These are phyloP conservation scores for Halocaridina rubra DNA, from an alignment of 2,888 invertebrate species.

Conservation along the genomic window DNA sequence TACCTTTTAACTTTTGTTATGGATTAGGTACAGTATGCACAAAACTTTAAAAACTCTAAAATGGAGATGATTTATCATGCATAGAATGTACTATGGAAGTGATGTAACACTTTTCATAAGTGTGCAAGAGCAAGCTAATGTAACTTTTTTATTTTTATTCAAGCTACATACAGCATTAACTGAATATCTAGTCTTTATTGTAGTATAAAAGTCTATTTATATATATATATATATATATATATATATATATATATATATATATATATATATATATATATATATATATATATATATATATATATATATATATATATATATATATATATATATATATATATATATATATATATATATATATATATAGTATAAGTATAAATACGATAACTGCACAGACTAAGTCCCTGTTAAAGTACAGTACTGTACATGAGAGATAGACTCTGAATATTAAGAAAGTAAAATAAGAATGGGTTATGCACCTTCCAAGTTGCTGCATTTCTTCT, in stretches of 20 bases:
- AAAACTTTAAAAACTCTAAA: too few species aligned
- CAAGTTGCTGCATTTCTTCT: conserved; percentile 98
- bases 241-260: neutral
- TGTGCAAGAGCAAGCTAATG: too few species aligned
- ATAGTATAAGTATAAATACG: neutral
- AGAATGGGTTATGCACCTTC: conserved; percentile 83
- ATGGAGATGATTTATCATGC: too few species aligned
- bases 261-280: neutral
- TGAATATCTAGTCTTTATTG: too few species aligned
- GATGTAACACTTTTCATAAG: too few species aligned
- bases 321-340: conserved; percentile 24
- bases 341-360: too few species aligned
- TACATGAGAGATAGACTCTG: neutral
- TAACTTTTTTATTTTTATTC: too few species aligned
- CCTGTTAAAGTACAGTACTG: neutral
- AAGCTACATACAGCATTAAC: too few species aligned
- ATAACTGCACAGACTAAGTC: neutral
- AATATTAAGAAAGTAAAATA: neutral
- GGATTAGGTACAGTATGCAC: too few species aligned
- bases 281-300: neutral
- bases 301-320: conserved; percentile 25
- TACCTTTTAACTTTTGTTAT: too few species aligned
- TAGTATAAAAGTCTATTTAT: too few species aligned
- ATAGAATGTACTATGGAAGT: too few species aligned
- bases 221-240: neutral